phyloP scores from a whole-genome alignment of 2,888 invertebrate genomes.

The Drosophila prostipennis region DNA sequence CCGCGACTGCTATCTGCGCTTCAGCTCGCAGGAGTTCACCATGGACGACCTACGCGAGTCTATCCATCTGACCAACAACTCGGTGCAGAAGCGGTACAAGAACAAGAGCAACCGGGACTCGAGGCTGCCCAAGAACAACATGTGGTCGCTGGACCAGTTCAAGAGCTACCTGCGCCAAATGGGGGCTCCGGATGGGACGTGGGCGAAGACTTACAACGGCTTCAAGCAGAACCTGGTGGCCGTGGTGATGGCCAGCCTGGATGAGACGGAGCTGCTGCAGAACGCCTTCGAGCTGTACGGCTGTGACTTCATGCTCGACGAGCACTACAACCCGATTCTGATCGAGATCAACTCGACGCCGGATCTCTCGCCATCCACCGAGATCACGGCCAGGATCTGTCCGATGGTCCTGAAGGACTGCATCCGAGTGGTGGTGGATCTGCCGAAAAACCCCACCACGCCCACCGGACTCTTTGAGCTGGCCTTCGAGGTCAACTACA shows the following conservation, averaged over 20 bases:
- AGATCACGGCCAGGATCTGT: constrained; percentile 93
- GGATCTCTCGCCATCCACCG: constrained; percentile 92
- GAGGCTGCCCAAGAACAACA: constrained; percentile 90
- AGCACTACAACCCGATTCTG: constrained; percentile 93
- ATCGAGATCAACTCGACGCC: constrained; percentile 97
- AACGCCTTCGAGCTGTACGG: constrained; percentile 96
- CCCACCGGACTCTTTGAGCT: constrained; percentile 87
- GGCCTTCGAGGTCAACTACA: constrained; percentile 83
- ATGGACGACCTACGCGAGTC: constrained; percentile 92
- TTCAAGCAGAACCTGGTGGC: constrained; percentile 93
- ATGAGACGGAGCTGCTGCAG: constrained; percentile 88
- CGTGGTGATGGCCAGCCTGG: constrained; percentile 91
- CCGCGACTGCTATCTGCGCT: constrained; percentile 92
- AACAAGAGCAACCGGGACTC: constrained; percentile 85
- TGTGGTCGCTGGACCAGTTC: constrained; percentile 93
- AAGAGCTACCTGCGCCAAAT: constrained; percentile 86
- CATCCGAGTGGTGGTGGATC: constrained; percentile 90
- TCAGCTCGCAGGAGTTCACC: constrained; percentile 93
- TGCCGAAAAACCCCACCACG: constrained; percentile 82
- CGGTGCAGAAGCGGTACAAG: constrained; percentile 91
- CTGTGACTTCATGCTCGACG: constrained; percentile 95
- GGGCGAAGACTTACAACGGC: constrained; percentile 91
- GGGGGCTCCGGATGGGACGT: constrained; percentile 85
- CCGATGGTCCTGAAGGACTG: constrained; percentile 92
- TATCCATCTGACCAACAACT: constrained; percentile 94